phyloP scores from a whole-genome alignment of 1,140 invertebrate genomes.

The Pollicipes pollicipes region DNA sequence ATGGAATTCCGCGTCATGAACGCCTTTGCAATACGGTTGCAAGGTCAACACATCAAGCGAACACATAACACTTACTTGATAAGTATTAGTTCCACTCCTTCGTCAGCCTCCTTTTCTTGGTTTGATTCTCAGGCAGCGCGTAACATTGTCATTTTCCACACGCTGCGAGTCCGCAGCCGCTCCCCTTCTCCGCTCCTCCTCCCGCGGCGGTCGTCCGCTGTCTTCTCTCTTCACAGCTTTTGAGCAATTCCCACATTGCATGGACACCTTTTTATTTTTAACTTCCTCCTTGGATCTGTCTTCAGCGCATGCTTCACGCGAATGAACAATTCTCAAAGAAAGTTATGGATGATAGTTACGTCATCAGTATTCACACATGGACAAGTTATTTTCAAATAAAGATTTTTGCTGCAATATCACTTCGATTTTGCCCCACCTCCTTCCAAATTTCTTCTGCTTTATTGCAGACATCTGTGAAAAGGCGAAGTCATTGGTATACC shows the following conservation, averaged over 20 bases:
- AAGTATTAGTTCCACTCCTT: background rate
- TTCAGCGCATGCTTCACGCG: background rate
- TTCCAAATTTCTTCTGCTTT: constrained; percentile 2
- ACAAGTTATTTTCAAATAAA: too few relatives aligned
- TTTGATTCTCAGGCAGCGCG: background rate
- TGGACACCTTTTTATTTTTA: constrained; percentile 2
- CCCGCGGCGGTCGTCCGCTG: background rate
- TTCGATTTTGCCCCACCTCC: constrained; percentile 1
- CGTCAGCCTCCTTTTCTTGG: background rate
- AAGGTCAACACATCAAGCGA: background rate
- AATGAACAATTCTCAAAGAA: too few relatives aligned
- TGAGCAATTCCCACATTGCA: constrained; percentile 1
- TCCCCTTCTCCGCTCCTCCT: background rate
- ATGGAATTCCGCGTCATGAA: too few relatives aligned
- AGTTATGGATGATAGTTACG: too few relatives aligned
- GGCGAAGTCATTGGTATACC: background rate
- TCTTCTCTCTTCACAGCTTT: constrained; percentile 1
- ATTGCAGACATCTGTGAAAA: background rate
- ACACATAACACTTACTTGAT: constrained; percentile 1
- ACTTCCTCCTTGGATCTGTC: background rate
- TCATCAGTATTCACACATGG: too few relatives aligned
- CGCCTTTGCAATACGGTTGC: background rate
- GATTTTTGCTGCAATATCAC: background rate
- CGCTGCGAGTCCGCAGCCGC: background rate
- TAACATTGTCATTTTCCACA: background rate